Evolutionary conservation across 2,113 vertebrate species (phyloP).

Genomic region (Polypterus senegalus): DNA sequence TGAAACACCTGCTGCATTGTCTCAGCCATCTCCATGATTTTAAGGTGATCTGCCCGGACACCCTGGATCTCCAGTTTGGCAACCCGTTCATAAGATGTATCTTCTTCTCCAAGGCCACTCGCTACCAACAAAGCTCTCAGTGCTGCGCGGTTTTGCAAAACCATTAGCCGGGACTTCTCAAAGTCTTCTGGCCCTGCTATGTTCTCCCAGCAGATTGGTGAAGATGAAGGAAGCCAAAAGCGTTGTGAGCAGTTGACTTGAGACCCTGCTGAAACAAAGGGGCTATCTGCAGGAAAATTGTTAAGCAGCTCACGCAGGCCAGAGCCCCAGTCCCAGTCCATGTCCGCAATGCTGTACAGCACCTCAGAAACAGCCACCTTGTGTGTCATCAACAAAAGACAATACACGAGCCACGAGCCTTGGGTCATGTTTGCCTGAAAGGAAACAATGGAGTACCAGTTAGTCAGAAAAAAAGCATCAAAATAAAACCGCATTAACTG

Average conservation of each 20-base stretch:
- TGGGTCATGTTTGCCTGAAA: too few relatives aligned
- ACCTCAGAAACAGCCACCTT: too few relatives aligned
- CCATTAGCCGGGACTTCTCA: conserved; percentile 41
- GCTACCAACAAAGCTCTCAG: conserved; percentile 42
- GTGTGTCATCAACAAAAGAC: too few relatives aligned
- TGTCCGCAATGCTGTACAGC: conserved; percentile 5
- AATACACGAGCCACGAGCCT: too few relatives aligned
- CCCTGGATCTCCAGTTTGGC: conserved; percentile 44
- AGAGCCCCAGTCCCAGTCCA: conserved; percentile 44
- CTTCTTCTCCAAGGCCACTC: conserved; percentile 45
- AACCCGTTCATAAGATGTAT: conserved; percentile 36
- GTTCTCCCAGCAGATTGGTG: conserved; percentile 46
- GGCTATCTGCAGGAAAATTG: conserved; percentile 51
- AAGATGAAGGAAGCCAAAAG: conserved; percentile 47
- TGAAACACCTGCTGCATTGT: conserved; percentile 50
- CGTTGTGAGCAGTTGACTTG: conserved; percentile 50
- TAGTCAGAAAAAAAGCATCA: too few relatives aligned
- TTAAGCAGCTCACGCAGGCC: conserved; percentile 45
- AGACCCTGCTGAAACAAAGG: conserved; percentile 30
- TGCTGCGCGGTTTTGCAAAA: conserved; percentile 52
- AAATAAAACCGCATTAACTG: too few relatives aligned
- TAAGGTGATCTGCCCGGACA: conserved; percentile 39
- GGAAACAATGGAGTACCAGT: too few relatives aligned
- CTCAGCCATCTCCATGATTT: conserved; percentile 33
- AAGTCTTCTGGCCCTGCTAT: conserved; percentile 48